phyloP scores from a whole-genome alignment of 2,797 vertebrate genomes.

The Argyrosomus regius region DNA sequence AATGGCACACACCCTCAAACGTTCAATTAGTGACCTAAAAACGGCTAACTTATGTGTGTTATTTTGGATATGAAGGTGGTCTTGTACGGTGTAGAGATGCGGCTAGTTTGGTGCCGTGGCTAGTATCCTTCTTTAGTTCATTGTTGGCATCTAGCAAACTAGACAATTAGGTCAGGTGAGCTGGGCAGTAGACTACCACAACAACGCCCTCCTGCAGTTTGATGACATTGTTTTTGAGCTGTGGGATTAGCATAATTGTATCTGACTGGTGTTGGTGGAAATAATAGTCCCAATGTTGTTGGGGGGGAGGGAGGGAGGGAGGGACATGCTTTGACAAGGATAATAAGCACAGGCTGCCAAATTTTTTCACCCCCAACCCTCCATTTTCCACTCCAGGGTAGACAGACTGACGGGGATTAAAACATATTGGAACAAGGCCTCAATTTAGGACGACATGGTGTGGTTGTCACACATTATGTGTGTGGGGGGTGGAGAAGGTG shows the following conservation, averaged over 20 bases:
- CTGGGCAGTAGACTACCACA: background rate
- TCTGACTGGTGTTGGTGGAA: conserved; percentile 1
- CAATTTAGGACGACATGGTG: background rate
- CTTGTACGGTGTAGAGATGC: background rate
- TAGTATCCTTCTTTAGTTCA: background rate
- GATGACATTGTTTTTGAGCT: background rate
- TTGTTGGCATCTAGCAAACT: no score
- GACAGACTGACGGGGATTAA: background rate
- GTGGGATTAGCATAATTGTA: background rate
- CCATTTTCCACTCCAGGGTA: background rate
- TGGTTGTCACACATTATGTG: background rate
- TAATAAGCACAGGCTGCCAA: conserved; percentile 16
- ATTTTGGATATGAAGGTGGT: background rate
- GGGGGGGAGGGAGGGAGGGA: background rate
- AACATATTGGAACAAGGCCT: background rate
- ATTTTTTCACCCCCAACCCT: conserved; percentile 4
- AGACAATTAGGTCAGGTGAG: background rate
- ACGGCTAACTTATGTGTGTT: background rate
- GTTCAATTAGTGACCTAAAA: no score
- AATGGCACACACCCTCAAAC: background rate
- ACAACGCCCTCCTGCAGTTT: background rate
- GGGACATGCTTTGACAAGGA: conserved; percentile 23
- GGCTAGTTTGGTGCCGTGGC: background rate
- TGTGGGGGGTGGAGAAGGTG: background rate
- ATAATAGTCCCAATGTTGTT: conserved; percentile 19